Conservation (phyloP, 2,888 invertebrate species). For the Rhyacophila evoluta region DNA sequence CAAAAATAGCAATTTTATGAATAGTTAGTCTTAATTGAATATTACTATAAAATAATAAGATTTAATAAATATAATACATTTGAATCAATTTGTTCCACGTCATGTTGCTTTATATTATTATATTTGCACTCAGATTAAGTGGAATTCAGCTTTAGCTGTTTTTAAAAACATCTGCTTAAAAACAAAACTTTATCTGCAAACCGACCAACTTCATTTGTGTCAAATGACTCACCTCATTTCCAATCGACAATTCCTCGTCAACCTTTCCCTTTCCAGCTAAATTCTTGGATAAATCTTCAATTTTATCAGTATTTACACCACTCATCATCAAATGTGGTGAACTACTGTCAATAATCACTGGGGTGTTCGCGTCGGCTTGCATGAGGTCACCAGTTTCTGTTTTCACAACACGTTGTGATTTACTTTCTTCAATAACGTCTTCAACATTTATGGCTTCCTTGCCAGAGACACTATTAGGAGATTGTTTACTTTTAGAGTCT, state of each 20-base stretch:
- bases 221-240: slow-evolving; percentile 66
- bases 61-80: neutral
- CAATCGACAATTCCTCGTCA: slow-evolving; percentile 58
- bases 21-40: too few species aligned
- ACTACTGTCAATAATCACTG: neutral
- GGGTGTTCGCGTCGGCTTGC: neutral
- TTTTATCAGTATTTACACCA: neutral
- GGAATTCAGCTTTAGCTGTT: too few species aligned
- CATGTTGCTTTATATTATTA: too few species aligned
- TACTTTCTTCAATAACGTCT: slow-evolving; percentile 36
- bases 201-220: too few species aligned
- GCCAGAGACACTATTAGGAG: neutral
- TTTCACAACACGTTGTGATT: slow-evolving; percentile 54
- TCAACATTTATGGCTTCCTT: neutral
- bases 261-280: slow-evolving; percentile 57
- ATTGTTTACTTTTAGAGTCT: neutral
- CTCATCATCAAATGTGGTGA: slow-evolving; percentile 3
- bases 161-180: too few species aligned
- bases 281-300: slow-evolving; percentile 40
- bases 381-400: slow-evolving; percentile 56
- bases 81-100: too few species aligned
- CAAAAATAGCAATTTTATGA: too few species aligned
- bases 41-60: too few species aligned
- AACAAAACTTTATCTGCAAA: too few species aligned
- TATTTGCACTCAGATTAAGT: too few species aligned